Evolutionary conservation across 2,113 vertebrate species (phyloP), one percentile per base, ranked within the genome.

Genomic region (Gobius niger): DNA sequence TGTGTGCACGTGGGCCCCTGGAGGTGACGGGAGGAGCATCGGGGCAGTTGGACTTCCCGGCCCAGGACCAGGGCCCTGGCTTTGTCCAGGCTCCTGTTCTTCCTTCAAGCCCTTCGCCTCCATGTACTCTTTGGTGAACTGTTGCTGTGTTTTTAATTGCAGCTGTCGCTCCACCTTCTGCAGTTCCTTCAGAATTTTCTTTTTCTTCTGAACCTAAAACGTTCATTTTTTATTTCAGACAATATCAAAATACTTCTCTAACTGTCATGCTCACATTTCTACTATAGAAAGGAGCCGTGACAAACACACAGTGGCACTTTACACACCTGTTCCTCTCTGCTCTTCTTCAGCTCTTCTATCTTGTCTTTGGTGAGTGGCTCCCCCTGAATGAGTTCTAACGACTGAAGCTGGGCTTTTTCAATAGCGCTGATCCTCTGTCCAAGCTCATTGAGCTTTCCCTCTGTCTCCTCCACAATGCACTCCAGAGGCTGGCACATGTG

Each of bases 81-180:
- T 89, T 71, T 88, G 91, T 44, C 89, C 91, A 1, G 88, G 75
- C 81, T 93, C 90, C 69, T 90, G 89, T 44, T 90, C 91, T 54
- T 96, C 95, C 91, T 95, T 95, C 91, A 96, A 95, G 90, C 94
- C 93, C 95, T 96, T 97, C 89, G 96, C 95, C 92, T 99, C 98
- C 96, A 98, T 94, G 93, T 96, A 98, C 93, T 99, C 97, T 98
- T 99, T 99, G 96, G 96, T 98, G 95, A 99, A 96, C 90, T 99
- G 97, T 93, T 99, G 97, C 77, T 99, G 96, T 80, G 97, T 99
- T 95, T 99, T 99, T 89, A 99, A 94, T 93, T 99, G 97, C 88
- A 99, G 94, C 91, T 99, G 97, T 86, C 97, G 95, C 91, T 99
- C 98, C 83, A 99, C 98, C 92, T 98, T 98, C 92, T 99, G 98